Evolutionary conservation across 2,797 vertebrate species (phyloP).

Genomic region (Oceanodroma leucorhoa): DNA sequence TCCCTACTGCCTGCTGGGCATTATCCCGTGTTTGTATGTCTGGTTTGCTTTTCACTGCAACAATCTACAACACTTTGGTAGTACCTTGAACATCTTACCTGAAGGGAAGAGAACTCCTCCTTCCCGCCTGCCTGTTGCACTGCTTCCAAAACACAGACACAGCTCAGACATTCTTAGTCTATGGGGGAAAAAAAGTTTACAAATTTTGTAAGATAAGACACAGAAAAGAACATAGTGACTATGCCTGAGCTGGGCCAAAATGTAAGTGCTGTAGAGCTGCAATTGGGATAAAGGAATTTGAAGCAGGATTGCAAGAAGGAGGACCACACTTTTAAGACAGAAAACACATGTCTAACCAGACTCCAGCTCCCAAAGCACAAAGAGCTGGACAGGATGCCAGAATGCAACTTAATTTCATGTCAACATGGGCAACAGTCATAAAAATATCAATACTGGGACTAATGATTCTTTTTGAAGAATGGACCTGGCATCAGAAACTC

Average conservation of each 20-base stretch:
- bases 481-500: not conserved
- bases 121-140: not conserved
- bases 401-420: not conserved
- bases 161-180: not conserved
- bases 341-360: not conserved
- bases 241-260: not conserved
- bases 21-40: not conserved
- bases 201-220: not conserved
- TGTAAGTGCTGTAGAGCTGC: not conserved
- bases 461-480: not conserved
- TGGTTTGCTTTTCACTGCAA: not conserved
- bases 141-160: not conserved
- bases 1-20: not conserved
- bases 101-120: not conserved
- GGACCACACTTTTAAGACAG: not conserved
- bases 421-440: not conserved
- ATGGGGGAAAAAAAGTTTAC: not conserved
- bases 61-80: not conserved
- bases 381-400: not conserved
- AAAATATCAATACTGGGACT: conserved; percentile 2
- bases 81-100: not conserved
- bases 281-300: not conserved
- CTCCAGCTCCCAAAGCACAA: not conserved
- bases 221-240: not conserved
- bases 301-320: not conserved